phyloP scores from a whole-genome alignment of 2,113 vertebrate genomes.

The Myotis davidii region DNA sequence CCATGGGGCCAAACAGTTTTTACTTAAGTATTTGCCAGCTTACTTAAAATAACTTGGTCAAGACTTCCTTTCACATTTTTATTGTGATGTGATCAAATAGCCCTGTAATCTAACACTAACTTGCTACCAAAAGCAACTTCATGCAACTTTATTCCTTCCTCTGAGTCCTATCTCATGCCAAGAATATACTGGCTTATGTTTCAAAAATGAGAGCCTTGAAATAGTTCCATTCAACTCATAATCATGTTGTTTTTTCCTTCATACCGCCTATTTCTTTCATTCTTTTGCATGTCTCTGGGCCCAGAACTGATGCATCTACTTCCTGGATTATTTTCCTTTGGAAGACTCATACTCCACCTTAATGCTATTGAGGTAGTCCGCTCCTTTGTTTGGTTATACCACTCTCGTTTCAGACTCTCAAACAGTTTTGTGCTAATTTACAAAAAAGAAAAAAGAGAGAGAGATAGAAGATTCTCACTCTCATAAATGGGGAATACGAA shows the following conservation, averaged over 20 bases:
- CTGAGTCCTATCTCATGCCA: background rate
- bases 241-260: background rate
- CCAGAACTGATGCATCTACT: background rate
- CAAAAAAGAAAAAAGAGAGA: background rate
- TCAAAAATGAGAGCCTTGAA: slow-evolving; percentile 30
- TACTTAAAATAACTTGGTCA: slow-evolving; percentile 50
- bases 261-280: background rate
- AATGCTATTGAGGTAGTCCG: background rate
- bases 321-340: background rate
- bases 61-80: slow-evolving; percentile 36
- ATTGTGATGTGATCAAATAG: slow-evolving; percentile 40
- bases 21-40: background rate
- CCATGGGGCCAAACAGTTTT: background rate
- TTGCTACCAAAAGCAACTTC: slow-evolving; percentile 37
- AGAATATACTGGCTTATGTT: slow-evolving; percentile 12
- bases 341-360: background rate
- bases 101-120: slow-evolving; percentile 37
- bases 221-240: background rate
- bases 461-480: background rate
- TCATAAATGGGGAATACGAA: background rate
- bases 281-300: background rate
- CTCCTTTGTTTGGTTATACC: background rate
- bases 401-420: background rate
- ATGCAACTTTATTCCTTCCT: background rate
- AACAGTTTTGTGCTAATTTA: background rate